Conservation (phyloP, 2,888 invertebrate genomes). For the Girardia tigrina region DNA sequence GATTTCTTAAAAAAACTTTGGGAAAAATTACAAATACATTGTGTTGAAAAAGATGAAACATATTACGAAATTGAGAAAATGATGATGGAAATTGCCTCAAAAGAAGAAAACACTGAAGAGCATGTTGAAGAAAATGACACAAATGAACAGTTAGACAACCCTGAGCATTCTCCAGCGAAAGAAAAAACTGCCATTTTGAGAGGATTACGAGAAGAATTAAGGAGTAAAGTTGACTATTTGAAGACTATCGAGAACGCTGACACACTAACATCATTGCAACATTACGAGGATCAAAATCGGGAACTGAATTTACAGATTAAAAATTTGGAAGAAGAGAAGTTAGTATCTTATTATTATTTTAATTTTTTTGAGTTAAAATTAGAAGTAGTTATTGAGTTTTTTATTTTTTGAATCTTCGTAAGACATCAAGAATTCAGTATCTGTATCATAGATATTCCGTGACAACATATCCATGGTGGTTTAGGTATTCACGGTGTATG, state of each 20-base stretch:
- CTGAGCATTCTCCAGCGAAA: not conserved
- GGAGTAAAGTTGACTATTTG: not conserved
- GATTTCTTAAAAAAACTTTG: not conserved
- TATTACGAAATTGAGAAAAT: not conserved
- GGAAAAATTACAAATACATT: not conserved
- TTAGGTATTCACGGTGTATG: too few species aligned
- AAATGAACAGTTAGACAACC: not conserved
- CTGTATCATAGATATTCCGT: too few species aligned
- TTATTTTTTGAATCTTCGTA: too few species aligned
- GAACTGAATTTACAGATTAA: not conserved
- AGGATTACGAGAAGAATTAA: not conserved
- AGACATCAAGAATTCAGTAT: too few species aligned
- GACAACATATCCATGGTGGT: too few species aligned
- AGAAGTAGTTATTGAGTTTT: too few species aligned
- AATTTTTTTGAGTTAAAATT: too few species aligned
- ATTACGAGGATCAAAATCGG: slow-evolving; percentile 10
- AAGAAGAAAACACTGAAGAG: too few species aligned
- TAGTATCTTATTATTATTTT: not conserved
- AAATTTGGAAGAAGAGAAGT: slow-evolving; percentile 1
- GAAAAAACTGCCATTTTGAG: not conserved
- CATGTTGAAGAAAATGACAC: not conserved
- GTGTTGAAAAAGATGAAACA: not conserved
- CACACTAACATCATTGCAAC: not conserved
- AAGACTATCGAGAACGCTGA: not conserved
- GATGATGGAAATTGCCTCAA: not conserved